Evolutionary conservation across 1,140 invertebrate genomes (phyloP).

Genomic region (Phymastichus coffea): DNA sequence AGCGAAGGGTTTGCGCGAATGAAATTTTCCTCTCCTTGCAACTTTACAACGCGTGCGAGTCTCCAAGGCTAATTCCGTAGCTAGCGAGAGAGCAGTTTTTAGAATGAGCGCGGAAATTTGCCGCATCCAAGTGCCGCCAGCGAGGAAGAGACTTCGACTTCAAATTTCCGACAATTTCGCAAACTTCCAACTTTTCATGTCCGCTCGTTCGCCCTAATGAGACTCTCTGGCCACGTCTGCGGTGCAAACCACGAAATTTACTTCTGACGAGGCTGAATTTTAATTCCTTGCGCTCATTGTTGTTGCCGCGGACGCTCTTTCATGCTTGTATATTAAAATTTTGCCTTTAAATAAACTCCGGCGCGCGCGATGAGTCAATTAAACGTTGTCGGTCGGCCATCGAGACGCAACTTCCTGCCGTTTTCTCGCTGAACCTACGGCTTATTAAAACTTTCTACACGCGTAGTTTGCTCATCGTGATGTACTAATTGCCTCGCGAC

Average conservation of each 20-base stretch:
- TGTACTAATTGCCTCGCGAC: too few relatives aligned
- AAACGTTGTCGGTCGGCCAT: too few relatives aligned
- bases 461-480: too few relatives aligned
- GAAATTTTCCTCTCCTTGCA: constrained; percentile 26
- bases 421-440: too few relatives aligned
- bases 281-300: constrained; percentile 17
- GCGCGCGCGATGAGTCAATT: constrained; percentile 26
- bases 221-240: constrained; percentile 36
- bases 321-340: background rate
- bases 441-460: too few relatives aligned
- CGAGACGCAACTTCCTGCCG: too few relatives aligned
- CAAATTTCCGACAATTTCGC: constrained; percentile 50
- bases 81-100: too few relatives aligned
- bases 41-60: constrained; percentile 15
- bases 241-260: constrained; percentile 10
- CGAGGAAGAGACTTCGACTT: constrained; percentile 8
- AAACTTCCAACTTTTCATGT: constrained; percentile 55
- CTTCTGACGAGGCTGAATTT: constrained; percentile 11
- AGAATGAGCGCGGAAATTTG: constrained; percentile 33
- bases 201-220: constrained; percentile 46
- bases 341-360: constrained; percentile 13
- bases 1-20: too few relatives aligned
- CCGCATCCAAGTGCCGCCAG: constrained; percentile 29
- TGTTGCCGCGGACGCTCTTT: background rate
- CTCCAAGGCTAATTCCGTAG: constrained; percentile 27